These are phyloP conservation scores for Phallusia fumigata DNA, from an alignment of 23 tunicate species.

Conservation along the genomic window DNA sequence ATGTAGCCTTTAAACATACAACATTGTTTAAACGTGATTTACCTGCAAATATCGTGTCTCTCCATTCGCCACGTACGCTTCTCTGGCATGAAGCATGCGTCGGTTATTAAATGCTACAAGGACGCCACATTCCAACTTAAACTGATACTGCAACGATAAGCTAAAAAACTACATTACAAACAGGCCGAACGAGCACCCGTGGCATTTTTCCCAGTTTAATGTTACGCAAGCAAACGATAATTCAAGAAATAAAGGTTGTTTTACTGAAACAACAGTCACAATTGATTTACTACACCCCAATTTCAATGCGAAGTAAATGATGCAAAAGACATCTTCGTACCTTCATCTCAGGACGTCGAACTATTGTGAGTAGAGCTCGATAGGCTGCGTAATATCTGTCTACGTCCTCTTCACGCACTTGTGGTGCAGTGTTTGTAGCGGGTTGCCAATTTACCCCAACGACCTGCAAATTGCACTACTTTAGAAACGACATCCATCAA, in stretches of 20 bases:
- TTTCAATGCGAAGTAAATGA: too few species aligned
- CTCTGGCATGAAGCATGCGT: constrained; percentile 34
- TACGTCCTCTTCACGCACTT: constrained; percentile 30
- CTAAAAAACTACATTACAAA: background rate
- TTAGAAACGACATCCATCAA: background rate
- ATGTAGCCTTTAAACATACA: background rate
- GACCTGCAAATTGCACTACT: constrained; percentile 13
- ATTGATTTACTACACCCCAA: too few species aligned
- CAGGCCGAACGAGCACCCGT: too few species aligned
- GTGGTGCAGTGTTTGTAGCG: background rate
- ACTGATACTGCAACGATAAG: constrained; percentile 26
- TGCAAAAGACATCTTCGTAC: background rate
- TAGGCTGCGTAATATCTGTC: constrained; percentile 30
- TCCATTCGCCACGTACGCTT: constrained; percentile 23
- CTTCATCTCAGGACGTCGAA: constrained; percentile 1
- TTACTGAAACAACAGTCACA: background rate
- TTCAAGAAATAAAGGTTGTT: too few species aligned
- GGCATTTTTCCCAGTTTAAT: too few species aligned
- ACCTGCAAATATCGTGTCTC: constrained; percentile 50
- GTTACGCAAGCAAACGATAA: too few species aligned
- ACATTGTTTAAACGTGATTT: too few species aligned
- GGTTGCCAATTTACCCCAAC: constrained; percentile 33
- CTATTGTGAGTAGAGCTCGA: background rate
- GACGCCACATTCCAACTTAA: constrained; percentile 38
- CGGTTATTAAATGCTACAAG: constrained; percentile 42